A percentile compares a stretch with the other conserved stretches of the same genome.
phyloP scores from a whole-genome alignment of 1,140 invertebrate species.

The Homalodisca vitripennis region DNA sequence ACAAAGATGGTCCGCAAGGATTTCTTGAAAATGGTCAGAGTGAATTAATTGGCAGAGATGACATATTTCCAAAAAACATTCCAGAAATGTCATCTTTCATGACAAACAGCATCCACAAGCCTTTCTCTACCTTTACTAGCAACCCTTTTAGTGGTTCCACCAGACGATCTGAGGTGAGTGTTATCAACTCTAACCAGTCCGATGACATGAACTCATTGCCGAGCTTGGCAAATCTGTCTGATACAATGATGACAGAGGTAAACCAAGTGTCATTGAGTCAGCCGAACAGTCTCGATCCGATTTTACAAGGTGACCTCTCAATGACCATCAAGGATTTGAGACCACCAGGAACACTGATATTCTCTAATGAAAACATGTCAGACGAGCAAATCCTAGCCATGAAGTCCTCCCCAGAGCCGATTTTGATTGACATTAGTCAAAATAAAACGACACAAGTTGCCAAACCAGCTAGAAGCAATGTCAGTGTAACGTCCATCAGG shows the following conservation, averaged over 20 bases:
- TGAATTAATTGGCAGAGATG: conserved; percentile 1
- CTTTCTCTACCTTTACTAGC: conserved; percentile 1
- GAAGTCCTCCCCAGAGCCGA: conserved; percentile 34
- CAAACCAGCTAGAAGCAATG: conserved; percentile 32
- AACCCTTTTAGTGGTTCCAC: conserved; percentile 9
- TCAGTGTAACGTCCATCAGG: conserved; percentile 35
- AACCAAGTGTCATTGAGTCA: conserved; percentile 30
- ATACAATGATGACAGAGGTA: not conserved
- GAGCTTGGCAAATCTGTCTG: conserved; percentile 11
- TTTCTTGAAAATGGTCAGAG: conserved; percentile 5
- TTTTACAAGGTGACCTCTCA: conserved; percentile 13
- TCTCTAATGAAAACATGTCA: conserved; percentile 37
- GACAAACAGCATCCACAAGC: not conserved
- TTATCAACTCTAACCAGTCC: conserved; percentile 4
- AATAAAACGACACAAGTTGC: conserved; percentile 27
- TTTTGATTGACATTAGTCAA: conserved; percentile 20
- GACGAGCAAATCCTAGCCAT: conserved; percentile 39
- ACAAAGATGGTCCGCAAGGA: conserved; percentile 10
- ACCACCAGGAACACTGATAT: conserved; percentile 8
- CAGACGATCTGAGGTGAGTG: not conserved
- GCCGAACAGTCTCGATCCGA: conserved; percentile 30
- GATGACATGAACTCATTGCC: conserved; percentile 22
- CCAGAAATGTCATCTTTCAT: conserved; percentile 17
- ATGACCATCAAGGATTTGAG: conserved; percentile 24
- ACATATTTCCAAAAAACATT: conserved; percentile 18